Conservation (phyloP, 2,113 vertebrate species). For the Apaloderma vittatum region DNA sequence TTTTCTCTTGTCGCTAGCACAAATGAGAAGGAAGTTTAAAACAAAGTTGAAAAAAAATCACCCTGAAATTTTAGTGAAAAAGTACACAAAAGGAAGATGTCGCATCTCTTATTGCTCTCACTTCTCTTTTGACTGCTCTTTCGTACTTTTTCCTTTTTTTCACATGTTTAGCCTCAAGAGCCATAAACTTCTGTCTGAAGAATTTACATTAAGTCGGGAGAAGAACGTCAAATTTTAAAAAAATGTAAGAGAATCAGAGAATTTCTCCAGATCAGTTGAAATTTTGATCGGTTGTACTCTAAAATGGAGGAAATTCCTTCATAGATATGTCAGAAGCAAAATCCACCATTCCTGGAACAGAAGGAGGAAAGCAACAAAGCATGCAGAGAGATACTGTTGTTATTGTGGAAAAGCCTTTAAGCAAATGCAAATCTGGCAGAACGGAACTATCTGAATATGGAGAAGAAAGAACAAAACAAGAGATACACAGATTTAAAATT, state of each 20-base stretch:
- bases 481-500: background rate
- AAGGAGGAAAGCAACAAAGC: background rate
- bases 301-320: background rate
- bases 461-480: background rate
- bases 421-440: background rate
- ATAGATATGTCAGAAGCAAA: background rate
- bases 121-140: constrained; percentile 43
- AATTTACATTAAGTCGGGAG: background rate
- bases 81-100: constrained; percentile 66
- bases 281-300: background rate
- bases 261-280: background rate
- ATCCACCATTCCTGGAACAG: background rate
- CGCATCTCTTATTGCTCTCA: constrained; percentile 53
- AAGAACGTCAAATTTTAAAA: background rate
- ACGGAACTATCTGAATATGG: background rate
- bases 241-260: background rate
- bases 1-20: background rate
- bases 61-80: constrained; percentile 30
- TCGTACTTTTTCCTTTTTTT: constrained; percentile 54
- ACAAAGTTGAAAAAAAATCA: background rate
- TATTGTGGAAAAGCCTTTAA: background rate
- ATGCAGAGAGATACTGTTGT: background rate
- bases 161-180: constrained; percentile 48
- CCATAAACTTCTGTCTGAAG: background rate
- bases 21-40: constrained; percentile 11